phyloP scores from a whole-genome alignment of 2,888 invertebrate species.

The Drosophila prolongata region DNA sequence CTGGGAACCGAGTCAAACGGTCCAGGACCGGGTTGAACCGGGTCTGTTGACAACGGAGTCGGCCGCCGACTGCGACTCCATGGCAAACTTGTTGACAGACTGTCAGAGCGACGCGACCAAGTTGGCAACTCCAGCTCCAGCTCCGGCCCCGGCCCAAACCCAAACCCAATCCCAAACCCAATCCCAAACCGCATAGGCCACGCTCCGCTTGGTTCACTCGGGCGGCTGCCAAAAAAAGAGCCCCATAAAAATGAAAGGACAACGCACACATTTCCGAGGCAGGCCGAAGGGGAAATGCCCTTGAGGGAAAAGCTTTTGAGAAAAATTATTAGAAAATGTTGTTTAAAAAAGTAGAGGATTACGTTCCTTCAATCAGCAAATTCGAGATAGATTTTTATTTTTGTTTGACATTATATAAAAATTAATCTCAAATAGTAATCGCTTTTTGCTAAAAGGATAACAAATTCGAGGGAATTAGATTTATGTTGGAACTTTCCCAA shows the following conservation, averaged over 20 bases:
- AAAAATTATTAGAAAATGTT: too few species aligned
- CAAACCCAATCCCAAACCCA: conserved; percentile 4
- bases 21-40: conserved; percentile 24
- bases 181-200: conserved; percentile 43
- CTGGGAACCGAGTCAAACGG: conserved; percentile 60
- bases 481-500: too few species aligned
- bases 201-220: conserved; percentile 28
- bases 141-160: background rate
- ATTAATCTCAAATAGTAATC: too few species aligned
- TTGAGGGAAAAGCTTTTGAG: background rate
- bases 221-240: conserved; percentile 20
- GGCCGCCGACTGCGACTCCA: conserved; percentile 31
- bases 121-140: background rate
- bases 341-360: too few species aligned
- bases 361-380: too few species aligned
- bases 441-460: too few species aligned
- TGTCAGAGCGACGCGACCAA: conserved; percentile 44
- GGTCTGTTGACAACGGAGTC: conserved; percentile 10
- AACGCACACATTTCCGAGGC: background rate
- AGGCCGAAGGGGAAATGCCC: conserved; percentile 15
- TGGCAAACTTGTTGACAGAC: conserved; percentile 73
- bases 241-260: conserved; percentile 39
- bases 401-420: too few species aligned
- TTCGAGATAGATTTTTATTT: too few species aligned
- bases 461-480: too few species aligned